Conservation (phyloP, 2,797 vertebrate genomes). For the Onychomys arenicola region DNA sequence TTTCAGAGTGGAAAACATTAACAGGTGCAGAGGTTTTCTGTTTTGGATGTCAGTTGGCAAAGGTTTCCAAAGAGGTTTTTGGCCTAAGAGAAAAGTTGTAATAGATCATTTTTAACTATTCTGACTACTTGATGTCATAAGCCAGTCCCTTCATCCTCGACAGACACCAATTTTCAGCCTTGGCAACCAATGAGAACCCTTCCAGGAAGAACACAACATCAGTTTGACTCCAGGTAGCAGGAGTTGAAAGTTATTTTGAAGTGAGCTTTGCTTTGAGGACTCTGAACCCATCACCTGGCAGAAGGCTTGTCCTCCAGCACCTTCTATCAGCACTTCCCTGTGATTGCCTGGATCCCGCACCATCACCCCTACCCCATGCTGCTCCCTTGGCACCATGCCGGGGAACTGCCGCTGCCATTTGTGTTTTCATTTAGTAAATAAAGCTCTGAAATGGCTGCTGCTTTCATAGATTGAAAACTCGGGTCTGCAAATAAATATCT, state of each 20-base stretch:
- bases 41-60: neutral
- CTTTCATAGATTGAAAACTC: slow-evolving; percentile 77
- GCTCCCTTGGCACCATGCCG: slow-evolving; percentile 68
- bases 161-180: slow-evolving; percentile 14
- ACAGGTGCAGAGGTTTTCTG: neutral
- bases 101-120: slow-evolving; percentile 1
- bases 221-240: neutral
- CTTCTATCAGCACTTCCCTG: neutral
- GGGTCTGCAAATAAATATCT: slow-evolving; percentile 84
- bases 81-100: neutral
- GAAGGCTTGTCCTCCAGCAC: neutral
- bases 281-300: neutral
- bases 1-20: slow-evolving; percentile 16
- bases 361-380: neutral
- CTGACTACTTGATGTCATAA: neutral
- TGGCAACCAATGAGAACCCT: neutral
- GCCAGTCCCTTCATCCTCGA: neutral
- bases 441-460: slow-evolving; percentile 81
- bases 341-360: neutral
- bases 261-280: neutral
- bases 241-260: neutral
- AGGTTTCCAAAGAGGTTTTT: slow-evolving; percentile 12
- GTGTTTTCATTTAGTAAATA: slow-evolving; percentile 83
- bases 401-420: slow-evolving; percentile 73
- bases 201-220: neutral